Evolutionary conservation across 2,113 vertebrate species (phyloP), one percentile per base, ranked within the genome.

Genomic region (Calonectris borealis): DNA sequence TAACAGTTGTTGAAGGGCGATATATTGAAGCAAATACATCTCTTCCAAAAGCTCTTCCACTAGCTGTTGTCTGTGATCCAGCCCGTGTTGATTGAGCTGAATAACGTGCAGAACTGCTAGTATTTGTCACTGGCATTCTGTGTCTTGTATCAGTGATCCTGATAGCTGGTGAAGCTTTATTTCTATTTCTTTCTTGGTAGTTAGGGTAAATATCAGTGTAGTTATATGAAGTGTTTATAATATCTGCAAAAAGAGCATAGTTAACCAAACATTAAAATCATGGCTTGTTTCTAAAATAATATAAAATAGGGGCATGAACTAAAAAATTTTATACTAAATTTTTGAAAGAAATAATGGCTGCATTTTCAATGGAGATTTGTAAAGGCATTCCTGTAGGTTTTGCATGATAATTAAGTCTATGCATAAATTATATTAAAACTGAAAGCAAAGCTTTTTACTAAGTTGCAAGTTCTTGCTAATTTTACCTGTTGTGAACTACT

Each of bases 221-320:
- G 13, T 96, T 96, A 82, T 98, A 98, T 27, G 97, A 76, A 44
- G 97, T 95, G 83, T 97, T 97, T 97, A 98, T 97, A 95, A 98
- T 97, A 94, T 99, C 99, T 99, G 97, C 55, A 84, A 92, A 83
- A 95, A 97, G 42, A 64, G 57, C 91, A 61, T 60, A 97, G 46
- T 91, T 4, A 11, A 66, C 52, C 86, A 49, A 88, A 91, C 20
- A 92, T 78, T 76, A 95, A 68, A 96, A 86, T 71, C 76, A 80
- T 17, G 54, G 48, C 22, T 83, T 72, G 16, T 52, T 73, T 68
- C 57, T 78, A 34, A 91, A 93, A 65, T 19, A 52, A 8, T 21
- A 14, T 29, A 54, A 65, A 81, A 69, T 4, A 54, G 20, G 10
- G 7, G 31, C 54, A 73, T 8, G 46, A 73, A 75, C 18, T 68